Conservation (phyloP, 2,113 vertebrate species). For the Solenodon paradoxus region DNA sequence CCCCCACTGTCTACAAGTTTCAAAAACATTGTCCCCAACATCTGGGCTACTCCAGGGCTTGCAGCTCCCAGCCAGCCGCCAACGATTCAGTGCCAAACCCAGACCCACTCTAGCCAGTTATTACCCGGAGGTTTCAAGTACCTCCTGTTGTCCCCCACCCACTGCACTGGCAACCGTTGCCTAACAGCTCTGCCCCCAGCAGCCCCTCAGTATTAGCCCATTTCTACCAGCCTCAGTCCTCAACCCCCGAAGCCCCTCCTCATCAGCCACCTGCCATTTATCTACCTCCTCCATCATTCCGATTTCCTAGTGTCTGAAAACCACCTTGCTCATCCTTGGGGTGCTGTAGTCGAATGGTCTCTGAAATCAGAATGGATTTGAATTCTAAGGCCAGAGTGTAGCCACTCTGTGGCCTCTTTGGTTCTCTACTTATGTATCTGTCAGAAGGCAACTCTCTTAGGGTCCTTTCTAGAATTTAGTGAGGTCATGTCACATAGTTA, state of each 20-base stretch:
- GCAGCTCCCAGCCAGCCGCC: not conserved
- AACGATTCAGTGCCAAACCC: not conserved
- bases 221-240: not conserved
- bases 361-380: not conserved
- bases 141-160: not conserved
- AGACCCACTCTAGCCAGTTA: not conserved
- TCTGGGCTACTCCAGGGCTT: not conserved
- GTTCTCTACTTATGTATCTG: not conserved
- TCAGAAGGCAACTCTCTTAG: not conserved
- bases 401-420: not conserved
- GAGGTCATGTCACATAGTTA: not conserved
- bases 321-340: not conserved
- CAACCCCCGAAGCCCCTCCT: not conserved
- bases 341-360: not conserved
- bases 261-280: not conserved
- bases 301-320: not conserved
- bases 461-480: not conserved
- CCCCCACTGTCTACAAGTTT: not conserved
- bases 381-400: not conserved
- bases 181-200: not conserved
- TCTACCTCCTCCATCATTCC: not conserved
- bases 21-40: not conserved
- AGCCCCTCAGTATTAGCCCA: not conserved
- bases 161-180: not conserved
- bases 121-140: not conserved